Evolutionary conservation across 2,113 vertebrate genomes (phyloP), one percentile per base, ranked within the genome.

Genomic region (Marcusenius ussheri): DNA sequence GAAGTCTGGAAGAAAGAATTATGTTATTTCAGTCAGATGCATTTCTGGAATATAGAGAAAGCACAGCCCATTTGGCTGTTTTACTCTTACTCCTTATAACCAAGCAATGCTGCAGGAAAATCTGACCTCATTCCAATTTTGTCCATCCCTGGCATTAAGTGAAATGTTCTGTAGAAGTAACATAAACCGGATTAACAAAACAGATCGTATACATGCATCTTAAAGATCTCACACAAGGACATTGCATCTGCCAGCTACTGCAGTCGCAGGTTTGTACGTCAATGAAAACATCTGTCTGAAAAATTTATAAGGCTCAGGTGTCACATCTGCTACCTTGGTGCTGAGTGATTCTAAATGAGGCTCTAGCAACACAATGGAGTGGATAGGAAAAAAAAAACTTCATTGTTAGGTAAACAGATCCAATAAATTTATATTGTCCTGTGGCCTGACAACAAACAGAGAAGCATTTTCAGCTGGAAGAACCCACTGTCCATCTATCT

Each of bases 81-180:
- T 70, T 13, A 31, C 58, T 66, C 58, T 50, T 70, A 27, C 10
- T 27, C 58, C 39, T 17, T 49, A 39, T 21, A 19, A 53, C 62
- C 5, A 13, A 77, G 24, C 42, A 31, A 17, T 45, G 24, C 77
- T 83, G 42, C 8, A 45, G 17, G 17, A 89, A 74, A 77, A 77
- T 17, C 94, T n/a, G 9, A 96, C 95, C 94, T 93, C 88, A 91
- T 46, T 17, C 66, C 95, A 94, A 19, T 58, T 45, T 11, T 91
- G 58, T 6, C 87, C 47, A 0, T 3, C 89, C 0, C 83, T 83
- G 11, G 89, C 6, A 15, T 87, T 77, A 88, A 96, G 83, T 50
- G 87, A 35, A 83, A 93, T 93, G 47, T 83, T 91, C 95, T 96
- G 91, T 24, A 91, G 80, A 88, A 15, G 47, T 90, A 92, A 80